Base-by-base conservation (phyloP, 37 sponge, comb jelly and placozoan genomes). In the Petrosia ficiformis region DNA sequence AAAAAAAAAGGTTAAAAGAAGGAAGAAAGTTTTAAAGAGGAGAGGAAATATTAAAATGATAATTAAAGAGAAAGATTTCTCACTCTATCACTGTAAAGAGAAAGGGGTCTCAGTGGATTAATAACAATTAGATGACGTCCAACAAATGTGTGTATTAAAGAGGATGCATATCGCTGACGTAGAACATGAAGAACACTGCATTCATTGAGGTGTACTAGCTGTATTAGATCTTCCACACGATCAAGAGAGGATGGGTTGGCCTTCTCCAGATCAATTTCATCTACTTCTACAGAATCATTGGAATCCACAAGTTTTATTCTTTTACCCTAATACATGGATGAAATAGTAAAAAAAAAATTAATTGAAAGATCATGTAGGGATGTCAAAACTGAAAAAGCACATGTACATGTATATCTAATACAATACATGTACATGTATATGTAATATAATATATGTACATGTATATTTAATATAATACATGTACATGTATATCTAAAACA, bases 111-210 rank as follows among this genome's bases (percentile, higher is more conserved):
- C 56, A 90, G 77, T 1, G 99, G 99, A 74, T 99, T 99, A 57
- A 99, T 70, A 71, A 99, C 82, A 39, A 99, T 86, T 36, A 95
- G 89, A 74, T 96, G 94, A 16, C 90, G 73, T 0, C 97, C 99
- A 26, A 97, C 94, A 35, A 91, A 91, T 42, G 99, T 99, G 83
- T 99, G 99, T 39, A 99, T 89, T 63, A 99, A 86, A 66, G 90
- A 88, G 74, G 77, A 88, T 41, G 82, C 90, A 41, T 89, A 95
- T 39, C 99, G 80, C 79, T 95, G 97, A 5, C 99, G 70, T 57
- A 99, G 85, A 16, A 91, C 92, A 68, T 99, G 96, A n/a, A 99
- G 76, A 0, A 86, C 83, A 79, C 94, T 90, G 68, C 92, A 82
- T 82, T 95, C 97, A 57, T 99, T 99, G 63, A 95, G 88, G 71